Evolutionary conservation across 2,797 vertebrate genomes (phyloP).

Genomic region (Artibeus jamaicensis): DNA sequence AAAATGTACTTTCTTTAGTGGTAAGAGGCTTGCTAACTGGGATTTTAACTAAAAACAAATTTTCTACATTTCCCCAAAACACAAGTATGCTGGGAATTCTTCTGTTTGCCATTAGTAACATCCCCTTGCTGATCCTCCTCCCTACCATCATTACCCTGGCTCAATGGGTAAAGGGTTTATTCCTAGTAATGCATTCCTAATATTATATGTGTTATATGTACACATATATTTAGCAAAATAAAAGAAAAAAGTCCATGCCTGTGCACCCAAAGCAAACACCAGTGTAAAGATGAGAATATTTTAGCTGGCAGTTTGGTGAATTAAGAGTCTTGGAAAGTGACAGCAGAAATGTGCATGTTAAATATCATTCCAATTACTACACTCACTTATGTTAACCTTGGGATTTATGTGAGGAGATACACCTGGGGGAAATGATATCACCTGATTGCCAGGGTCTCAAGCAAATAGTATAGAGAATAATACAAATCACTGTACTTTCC

Average conservation of each 20-base stretch:
- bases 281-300: not conserved
- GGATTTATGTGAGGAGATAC: not conserved
- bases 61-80: not conserved
- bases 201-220: not conserved
- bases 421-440: not conserved
- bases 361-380: constrained; percentile 49
- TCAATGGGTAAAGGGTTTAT: not conserved
- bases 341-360: constrained; percentile 7
- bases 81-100: not conserved
- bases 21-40: not conserved
- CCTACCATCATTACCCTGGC: not conserved
- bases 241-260: not conserved
- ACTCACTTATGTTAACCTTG: not conserved
- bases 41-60: not conserved
- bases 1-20: not conserved
- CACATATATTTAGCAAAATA: not conserved
- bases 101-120: not conserved
- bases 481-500: not conserved
- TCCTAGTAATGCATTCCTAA: not conserved
- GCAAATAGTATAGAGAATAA: not conserved
- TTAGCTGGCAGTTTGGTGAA: not conserved
- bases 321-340: not conserved
- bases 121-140: rapidly evolving
- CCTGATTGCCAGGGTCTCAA: not conserved
- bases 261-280: not conserved